Evolutionary conservation across 2,113 vertebrate genomes (phyloP), one percentile per base, ranked within the genome.

Genomic region (Hemiscyllium ocellatum): DNA sequence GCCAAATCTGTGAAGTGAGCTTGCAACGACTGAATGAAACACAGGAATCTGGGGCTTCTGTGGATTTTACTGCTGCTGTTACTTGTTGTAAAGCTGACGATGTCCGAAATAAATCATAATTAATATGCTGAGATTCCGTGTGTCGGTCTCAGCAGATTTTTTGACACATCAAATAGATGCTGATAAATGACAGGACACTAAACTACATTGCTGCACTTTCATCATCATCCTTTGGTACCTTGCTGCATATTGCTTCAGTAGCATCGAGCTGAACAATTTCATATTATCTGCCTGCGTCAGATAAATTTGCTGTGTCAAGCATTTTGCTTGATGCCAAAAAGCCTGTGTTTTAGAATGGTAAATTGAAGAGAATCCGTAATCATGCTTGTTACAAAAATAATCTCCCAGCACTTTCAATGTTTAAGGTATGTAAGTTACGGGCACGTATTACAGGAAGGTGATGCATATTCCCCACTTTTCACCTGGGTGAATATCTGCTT

Each of bases 121-220:
- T 42, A 70, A 94, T 69, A 70, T 42, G 66, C 20, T 94, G 42
- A 69, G 91, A 47, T 94, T 68, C 15, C 13, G 91, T 33, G 10
- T 42, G 20, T 70, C 66, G 7, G 17, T 19, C 91, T 94, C 65
- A 47, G 65, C 65, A 37, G 66, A 61, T 56, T 69, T 93, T 94
- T 47, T 42, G 91, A 69, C 66, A 56, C 26, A 94, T 69, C 91
- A 94, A 70, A 37, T 94, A 29, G 94, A 72, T 72, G 66, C 29
- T 70, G 94, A 95, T 50, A 95, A 95, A 76, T 95, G 94, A 47
- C 22, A 95, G 69, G 47, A 26, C 69, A 72, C 52, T 95, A 72
- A 72, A 52, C 69, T 50, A 29, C 10, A 3, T 12, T 72, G 94
- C 69, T 50, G 93, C 37, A 89, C 47, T 89, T 95, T 95, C 66